Percentiles rank a stretch among this genome's conserved stretches.
These are phyloP conservation scores for Boloria euphrosyne DNA, from an alignment of 2,888 invertebrate species.

Conservation along the genomic window DNA sequence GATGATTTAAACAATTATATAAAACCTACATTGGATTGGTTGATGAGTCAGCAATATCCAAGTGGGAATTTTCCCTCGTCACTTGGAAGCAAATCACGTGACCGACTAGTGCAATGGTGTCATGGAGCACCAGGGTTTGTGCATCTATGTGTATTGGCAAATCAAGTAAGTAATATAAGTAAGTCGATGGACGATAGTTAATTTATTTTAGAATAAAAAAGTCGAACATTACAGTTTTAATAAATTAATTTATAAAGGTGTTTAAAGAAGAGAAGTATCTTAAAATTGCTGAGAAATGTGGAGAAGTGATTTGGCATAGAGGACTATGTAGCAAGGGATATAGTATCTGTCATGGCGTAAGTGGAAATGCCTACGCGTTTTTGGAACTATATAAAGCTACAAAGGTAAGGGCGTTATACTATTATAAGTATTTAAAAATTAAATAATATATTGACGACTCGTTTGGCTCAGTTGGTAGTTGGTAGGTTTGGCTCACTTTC, in stretches of 20 bases:
- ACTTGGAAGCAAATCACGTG: conserved; percentile 83
- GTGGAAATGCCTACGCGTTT: conserved; percentile 94
- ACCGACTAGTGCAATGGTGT: conserved; percentile 95
- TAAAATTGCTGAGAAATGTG: conserved; percentile 85
- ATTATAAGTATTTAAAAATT: neutral
- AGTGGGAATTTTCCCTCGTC: conserved; percentile 91
- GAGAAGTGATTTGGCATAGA: conserved; percentile 90
- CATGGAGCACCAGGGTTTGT: conserved; percentile 96
- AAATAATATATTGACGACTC: too few species aligned
- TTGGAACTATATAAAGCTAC: conserved; percentile 90
- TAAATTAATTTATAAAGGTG: conserved; percentile 70
- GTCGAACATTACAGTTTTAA: neutral
- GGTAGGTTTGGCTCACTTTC: too few species aligned
- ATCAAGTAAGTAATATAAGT: conserved; percentile 76
- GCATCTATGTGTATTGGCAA: conserved; percentile 85
- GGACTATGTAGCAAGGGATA: conserved; percentile 92
- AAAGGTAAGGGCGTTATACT: conserved; percentile 67
- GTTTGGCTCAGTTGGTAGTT: too few species aligned
- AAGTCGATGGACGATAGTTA: too few species aligned
- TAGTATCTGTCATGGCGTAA: conserved; percentile 93
- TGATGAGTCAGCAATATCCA: conserved; percentile 79
- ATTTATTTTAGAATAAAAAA: neutral
- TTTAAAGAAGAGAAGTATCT: conserved; percentile 87
- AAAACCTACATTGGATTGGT: conserved; percentile 85
- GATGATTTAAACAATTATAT: conserved; percentile 82